A percentile compares a stretch with the other conserved stretches of the same genome.
These are phyloP conservation scores for Limnephilus auricula DNA, from an alignment of 2,888 invertebrate species.

Conservation along the genomic window DNA sequence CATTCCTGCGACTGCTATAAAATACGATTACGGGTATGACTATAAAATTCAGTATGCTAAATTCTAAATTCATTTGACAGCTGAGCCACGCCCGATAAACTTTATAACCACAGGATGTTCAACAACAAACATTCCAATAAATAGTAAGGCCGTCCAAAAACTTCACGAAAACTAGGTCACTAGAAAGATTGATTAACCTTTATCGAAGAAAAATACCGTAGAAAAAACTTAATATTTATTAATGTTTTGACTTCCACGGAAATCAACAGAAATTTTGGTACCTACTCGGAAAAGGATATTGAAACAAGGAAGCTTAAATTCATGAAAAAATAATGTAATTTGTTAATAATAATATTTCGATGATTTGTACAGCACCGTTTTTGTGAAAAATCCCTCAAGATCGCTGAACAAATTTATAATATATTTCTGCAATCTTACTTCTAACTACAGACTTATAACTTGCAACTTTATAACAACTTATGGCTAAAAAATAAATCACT, in stretches of 20 bases:
- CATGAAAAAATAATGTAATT: too few species aligned
- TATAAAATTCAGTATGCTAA: constrained; percentile 62
- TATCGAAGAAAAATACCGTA: neutral
- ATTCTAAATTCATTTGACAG: constrained; percentile 62
- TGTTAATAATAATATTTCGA: too few species aligned
- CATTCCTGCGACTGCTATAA: neutral
- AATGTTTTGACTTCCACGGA: neutral
- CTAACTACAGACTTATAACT: too few species aligned
- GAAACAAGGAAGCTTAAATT: neutral
- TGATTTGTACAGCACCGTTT: too few species aligned
- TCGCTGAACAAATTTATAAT: too few species aligned
- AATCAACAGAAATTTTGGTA: neutral
- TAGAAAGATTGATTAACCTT: neutral
- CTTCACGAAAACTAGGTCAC: neutral
- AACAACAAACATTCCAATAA: constrained; percentile 11
- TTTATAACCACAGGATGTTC: constrained; percentile 28
- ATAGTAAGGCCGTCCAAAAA: neutral
- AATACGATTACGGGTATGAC: constrained; percentile 26
- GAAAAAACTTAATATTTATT: neutral
- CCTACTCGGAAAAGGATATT: neutral
- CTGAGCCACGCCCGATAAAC: constrained; percentile 55
- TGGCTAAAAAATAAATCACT: too few species aligned
- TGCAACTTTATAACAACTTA: too few species aligned
- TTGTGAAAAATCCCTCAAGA: too few species aligned
- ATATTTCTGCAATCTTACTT: too few species aligned